Evolutionary conservation across 2,797 vertebrate genomes (phyloP), one percentile per base, ranked within the genome.

Genomic region (Uromys caudimaculatus): DNA sequence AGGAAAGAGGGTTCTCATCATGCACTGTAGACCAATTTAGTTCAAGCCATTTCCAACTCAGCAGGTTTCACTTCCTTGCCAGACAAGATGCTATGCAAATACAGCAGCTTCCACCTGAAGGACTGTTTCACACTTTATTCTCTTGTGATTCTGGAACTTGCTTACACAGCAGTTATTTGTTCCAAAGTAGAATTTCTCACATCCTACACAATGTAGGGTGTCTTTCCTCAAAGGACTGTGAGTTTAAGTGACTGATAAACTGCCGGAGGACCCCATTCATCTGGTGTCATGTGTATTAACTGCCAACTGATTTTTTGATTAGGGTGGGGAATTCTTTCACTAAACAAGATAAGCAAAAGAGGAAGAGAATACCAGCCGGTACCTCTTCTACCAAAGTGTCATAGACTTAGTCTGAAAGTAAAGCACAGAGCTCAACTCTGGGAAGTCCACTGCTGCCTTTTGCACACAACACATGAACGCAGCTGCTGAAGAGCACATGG

Each of bases 401-500:
- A 29, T 24, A 41, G 38, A 77, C 6, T 9, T 29, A 76, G 24
- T 64, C 7, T 54, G 86, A 83, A 89, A 90, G 16, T 29, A 13
- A n/a, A 62, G 27, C 38, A 82, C 10, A 64, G 3, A 85, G 27
- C 19, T 91, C 47, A 83, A 13, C 35, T 50, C 32, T 41, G 27
- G 62, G 54, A 1, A 13, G 4, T 7, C 69, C 60, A 67, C 10
- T 2, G 5, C 44, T 7, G 32, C 11, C 16, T 85, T 82, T 24
- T 71, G 19, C 47, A n/a, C 71, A 27, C 24, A 8, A 4, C 11
- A 47, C 0, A 32, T 5, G 35, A 29, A 9, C 21, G 27, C 13
- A 0, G 13, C 7, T 41, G 1, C 12, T 32, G 32, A 58, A 24
- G 38, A 73, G 35, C n/a, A 41, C 23, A 4, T 1, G 3, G 13